Conservation (phyloP, 2,797 vertebrate species). For the Zenarchopterus dispar region DNA sequence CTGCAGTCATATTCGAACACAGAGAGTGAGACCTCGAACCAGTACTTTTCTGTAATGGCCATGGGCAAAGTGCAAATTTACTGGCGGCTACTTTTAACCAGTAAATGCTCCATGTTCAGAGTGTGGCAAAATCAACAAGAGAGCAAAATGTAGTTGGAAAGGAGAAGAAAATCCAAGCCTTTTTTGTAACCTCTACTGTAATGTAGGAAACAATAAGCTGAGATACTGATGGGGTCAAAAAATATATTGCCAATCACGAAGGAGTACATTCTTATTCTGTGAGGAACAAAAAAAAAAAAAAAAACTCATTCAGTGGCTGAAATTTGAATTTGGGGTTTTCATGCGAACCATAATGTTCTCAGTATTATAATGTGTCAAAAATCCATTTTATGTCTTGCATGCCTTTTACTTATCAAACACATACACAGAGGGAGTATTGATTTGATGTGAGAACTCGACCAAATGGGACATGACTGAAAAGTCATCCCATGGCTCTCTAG, state of each 20-base stretch:
- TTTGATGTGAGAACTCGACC: slow-evolving; percentile 36
- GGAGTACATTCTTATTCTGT: no score
- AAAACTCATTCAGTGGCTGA: background rate
- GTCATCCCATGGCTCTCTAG: slow-evolving; percentile 37
- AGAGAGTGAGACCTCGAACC: background rate
- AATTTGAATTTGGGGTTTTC: slow-evolving; percentile 1
- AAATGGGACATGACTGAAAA: slow-evolving; percentile 53
- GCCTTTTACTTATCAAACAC: slow-evolving; percentile 40
- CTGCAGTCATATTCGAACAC: no score
- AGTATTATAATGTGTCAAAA: slow-evolving; percentile 13
- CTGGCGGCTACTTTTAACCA: background rate
- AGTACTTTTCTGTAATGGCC: background rate
- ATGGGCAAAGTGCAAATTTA: background rate
- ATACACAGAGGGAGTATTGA: slow-evolving; percentile 31
- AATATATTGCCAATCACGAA: no score
- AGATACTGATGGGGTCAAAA: no score
- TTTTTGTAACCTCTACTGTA: background rate
- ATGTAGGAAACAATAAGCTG: background rate
- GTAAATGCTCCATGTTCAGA: background rate
- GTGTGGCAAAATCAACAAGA: no score
- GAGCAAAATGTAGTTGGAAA: no score
- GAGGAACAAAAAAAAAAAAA: no score
- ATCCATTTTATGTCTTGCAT: slow-evolving; percentile 15
- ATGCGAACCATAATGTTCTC: slow-evolving; percentile 5
- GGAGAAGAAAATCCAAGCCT: no score